Conservation (phyloP, 2,888 invertebrate species). For the Cinara cedri region DNA sequence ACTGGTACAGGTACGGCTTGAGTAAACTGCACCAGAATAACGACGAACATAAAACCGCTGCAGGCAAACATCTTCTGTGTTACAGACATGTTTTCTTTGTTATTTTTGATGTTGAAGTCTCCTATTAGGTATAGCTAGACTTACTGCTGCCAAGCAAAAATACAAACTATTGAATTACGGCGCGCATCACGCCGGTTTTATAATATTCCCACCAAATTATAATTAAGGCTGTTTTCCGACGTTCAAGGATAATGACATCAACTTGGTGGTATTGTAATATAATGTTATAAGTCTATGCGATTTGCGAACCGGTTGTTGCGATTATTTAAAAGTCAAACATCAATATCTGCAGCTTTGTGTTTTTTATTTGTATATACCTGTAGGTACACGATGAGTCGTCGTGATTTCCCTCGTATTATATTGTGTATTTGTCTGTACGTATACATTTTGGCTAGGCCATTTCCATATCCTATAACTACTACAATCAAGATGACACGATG, state of each 20-base stretch:
- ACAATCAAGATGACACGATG: too few relatives aligned
- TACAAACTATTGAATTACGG: not conserved
- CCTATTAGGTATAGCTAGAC: slow-evolving; percentile 45
- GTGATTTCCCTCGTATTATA: not conserved
- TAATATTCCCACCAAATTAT: slow-evolving; percentile 34
- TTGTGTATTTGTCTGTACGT: too few relatives aligned
- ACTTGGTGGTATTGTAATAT: slow-evolving; percentile 12
- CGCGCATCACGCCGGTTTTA: slow-evolving; percentile 5
- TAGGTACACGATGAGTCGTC: not conserved
- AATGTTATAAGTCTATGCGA: not conserved
- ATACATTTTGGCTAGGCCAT: too few relatives aligned
- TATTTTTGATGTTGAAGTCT: slow-evolving; percentile 30
- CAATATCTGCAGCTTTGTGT: too few relatives aligned
- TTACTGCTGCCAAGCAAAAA: not conserved
- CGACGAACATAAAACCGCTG: not conserved
- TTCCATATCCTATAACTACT: too few relatives aligned
- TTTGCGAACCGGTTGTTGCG: slow-evolving; percentile 7
- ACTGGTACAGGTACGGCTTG: slow-evolving; percentile 29
- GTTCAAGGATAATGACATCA: slow-evolving; percentile 35
- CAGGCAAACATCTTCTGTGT: slow-evolving; percentile 41
- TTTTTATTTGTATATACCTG: too few relatives aligned
- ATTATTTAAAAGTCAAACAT: not conserved
- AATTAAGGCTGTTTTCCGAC: slow-evolving; percentile 9
- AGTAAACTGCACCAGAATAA: not conserved
- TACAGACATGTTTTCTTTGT: slow-evolving; percentile 30